These are phyloP conservation scores for Montipora capricornis DNA, from an alignment of 64 coral and sea anemone species.

Conservation along the genomic window DNA sequence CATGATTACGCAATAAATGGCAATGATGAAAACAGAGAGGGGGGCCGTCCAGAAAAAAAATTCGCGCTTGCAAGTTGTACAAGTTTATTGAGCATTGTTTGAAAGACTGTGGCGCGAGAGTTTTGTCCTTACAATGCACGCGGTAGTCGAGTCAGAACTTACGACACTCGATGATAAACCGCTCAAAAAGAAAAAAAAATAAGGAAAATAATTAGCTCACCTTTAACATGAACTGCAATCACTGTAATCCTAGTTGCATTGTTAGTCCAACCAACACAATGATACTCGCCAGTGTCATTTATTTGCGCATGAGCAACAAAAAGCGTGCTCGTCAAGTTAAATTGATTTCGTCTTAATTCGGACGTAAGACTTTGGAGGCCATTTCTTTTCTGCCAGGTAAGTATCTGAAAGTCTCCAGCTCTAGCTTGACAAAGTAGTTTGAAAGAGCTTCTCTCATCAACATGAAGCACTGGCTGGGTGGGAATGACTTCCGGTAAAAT, in stretches of 20 bases:
- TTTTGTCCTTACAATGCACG: no score
- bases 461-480: not conserved
- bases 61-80: no score
- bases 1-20: no score
- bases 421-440: conserved; percentile 35
- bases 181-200: not conserved
- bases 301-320: conserved; percentile 17
- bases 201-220: not conserved
- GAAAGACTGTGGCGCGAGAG: no score
- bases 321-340: conserved; percentile 23
- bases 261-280: conserved; percentile 55
- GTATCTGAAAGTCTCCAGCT: conserved; percentile 21
- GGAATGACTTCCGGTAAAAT: conserved; percentile 41
- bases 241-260: conserved; percentile 44
- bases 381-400: conserved; percentile 38
- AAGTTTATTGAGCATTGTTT: no score
- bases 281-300: conserved; percentile 43
- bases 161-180: not conserved
- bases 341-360: not conserved
- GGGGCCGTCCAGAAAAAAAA: no score
- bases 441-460: conserved; percentile 41
- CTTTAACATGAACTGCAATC: conserved; percentile 6
- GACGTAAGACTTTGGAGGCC: not conserved
- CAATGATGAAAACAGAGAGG: no score
- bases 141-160: not conserved